phyloP scores from a whole-genome alignment of 2,113 vertebrate species.

The Gymnarchus niloticus region DNA sequence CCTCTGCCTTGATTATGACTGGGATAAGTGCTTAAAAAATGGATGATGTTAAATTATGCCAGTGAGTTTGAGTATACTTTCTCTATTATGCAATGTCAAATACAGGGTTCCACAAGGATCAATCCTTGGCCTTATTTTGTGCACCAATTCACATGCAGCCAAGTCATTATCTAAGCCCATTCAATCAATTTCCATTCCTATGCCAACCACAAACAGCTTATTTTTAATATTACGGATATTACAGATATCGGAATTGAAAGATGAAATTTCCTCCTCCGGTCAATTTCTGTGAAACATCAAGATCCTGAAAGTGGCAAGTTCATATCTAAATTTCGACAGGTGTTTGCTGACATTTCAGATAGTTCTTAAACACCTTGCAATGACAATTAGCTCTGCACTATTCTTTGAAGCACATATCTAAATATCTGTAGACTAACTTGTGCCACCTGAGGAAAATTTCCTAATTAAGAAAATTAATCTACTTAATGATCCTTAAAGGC shows the following conservation, averaged over 20 bases:
- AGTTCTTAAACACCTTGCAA: background rate
- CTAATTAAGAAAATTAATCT: background rate
- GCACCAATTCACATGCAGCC: background rate
- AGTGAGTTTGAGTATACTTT: background rate
- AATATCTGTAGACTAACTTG: background rate
- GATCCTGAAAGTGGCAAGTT: background rate
- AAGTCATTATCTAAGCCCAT: background rate
- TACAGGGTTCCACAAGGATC: background rate
- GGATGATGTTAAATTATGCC: background rate
- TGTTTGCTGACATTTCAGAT: background rate
- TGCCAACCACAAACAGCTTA: background rate
- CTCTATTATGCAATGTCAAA: background rate
- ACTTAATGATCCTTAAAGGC: background rate
- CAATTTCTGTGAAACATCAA: no score
- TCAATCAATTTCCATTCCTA: background rate
- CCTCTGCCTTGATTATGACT: no score
- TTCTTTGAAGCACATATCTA: background rate
- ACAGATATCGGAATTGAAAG: no score
- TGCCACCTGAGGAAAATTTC: background rate
- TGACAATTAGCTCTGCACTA: background rate
- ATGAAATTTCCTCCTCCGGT: no score
- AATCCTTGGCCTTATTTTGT: background rate
- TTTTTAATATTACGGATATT: constrained; percentile 1
- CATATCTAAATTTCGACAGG: background rate
- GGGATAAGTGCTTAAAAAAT: background rate